phyloP scores from a whole-genome alignment of 2,797 vertebrate genomes.

The Yasuhikotakia modesta region DNA sequence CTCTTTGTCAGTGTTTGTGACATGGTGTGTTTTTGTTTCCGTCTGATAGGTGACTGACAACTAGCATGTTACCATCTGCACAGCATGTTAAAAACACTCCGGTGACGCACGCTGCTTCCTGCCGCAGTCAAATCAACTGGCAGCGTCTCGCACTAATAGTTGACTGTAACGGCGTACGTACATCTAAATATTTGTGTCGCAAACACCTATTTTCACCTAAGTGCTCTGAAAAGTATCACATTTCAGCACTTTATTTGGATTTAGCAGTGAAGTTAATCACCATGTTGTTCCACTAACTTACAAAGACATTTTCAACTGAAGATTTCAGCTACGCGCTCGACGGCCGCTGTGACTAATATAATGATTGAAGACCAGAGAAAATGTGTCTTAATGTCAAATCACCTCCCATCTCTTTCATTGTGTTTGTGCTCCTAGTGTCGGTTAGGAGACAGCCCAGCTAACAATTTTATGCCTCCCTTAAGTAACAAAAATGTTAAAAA shows the following conservation, averaged over 20 bases:
- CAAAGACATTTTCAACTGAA: background rate
- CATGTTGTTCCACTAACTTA: constrained; percentile 26
- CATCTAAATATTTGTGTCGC: constrained; percentile 46
- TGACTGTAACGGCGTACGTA: constrained; percentile 27
- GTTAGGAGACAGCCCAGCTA: constrained; percentile 56
- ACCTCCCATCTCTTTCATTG: constrained; percentile 50
- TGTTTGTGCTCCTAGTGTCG: constrained; percentile 57
- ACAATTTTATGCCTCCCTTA: too few relatives aligned
- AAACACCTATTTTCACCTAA: constrained; percentile 40
- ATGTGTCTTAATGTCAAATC: constrained; percentile 59
- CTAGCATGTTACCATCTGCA: constrained; percentile 46
- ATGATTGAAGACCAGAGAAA: constrained; percentile 60
- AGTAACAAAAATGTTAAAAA: too few relatives aligned
- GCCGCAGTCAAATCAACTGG: constrained; percentile 48
- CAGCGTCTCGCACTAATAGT: constrained; percentile 44
- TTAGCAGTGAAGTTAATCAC: constrained; percentile 10
- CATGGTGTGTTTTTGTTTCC: constrained; percentile 47
- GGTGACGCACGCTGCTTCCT: constrained; percentile 40
- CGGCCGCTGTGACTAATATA: constrained; percentile 49
- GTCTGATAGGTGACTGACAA: constrained; percentile 41
- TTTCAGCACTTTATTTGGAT: constrained; percentile 47
- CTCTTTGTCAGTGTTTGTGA: constrained; percentile 42
- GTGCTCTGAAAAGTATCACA: constrained; percentile 32
- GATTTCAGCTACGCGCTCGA: constrained; percentile 28
- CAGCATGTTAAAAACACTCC: constrained; percentile 23